These are phyloP conservation scores for Hyppa rectilinea DNA, from an alignment of 2,888 invertebrate genomes.

Conservation along the genomic window DNA sequence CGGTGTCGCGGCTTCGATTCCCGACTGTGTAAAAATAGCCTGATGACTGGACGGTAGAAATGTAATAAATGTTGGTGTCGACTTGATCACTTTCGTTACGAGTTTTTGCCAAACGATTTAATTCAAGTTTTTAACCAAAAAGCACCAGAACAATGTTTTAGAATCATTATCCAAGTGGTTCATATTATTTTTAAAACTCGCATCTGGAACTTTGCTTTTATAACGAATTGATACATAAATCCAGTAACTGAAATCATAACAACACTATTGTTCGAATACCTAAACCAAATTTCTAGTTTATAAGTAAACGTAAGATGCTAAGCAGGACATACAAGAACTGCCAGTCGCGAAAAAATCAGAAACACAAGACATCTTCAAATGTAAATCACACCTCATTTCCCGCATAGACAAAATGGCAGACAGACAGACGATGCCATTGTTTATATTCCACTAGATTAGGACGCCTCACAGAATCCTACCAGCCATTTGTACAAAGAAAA, in stretches of 20 bases:
- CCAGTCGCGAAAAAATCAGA: background rate
- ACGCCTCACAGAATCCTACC: conserved; percentile 81
- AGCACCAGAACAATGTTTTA: background rate
- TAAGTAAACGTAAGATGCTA: too few relatives aligned
- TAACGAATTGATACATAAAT: background rate
- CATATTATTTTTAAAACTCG: background rate
- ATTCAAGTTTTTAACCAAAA: background rate
- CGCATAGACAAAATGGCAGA: conserved; percentile 70
- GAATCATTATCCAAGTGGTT: background rate
- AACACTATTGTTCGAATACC: background rate
- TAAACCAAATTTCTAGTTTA: background rate
- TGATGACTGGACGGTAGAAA: conserved; percentile 44
- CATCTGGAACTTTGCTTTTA: background rate
- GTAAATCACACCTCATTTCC: conserved; percentile 61
- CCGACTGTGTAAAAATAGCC: conserved; percentile 60
- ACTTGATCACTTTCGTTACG: conserved; percentile 7
- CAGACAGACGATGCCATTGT: conserved; percentile 76
- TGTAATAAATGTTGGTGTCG: conserved; percentile 1
- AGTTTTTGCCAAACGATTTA: background rate
- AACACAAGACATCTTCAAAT: conserved; percentile 20
- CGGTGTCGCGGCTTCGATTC: conserved; percentile 70
- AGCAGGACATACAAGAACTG: background rate
- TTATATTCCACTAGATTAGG: conserved; percentile 87
- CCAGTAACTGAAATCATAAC: background rate
- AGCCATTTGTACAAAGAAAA: conserved; percentile 87